Conservation (phyloP, 2,113 vertebrate genomes). For the Pantherophis guttatus region DNA sequence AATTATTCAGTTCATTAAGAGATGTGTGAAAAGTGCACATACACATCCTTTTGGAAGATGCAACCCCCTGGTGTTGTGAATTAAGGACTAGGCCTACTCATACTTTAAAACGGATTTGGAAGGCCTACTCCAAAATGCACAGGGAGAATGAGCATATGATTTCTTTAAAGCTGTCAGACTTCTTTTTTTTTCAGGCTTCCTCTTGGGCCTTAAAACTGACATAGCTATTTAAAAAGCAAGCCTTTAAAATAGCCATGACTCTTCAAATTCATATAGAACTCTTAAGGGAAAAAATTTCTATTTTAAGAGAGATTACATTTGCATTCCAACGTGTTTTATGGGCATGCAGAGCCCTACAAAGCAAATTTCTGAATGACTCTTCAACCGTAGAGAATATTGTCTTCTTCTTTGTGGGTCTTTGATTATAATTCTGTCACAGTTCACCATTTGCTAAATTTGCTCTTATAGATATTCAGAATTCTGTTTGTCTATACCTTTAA, state of each 20-base stretch:
- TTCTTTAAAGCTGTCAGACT: neutral
- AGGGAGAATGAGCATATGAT: neutral
- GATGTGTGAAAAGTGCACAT: neutral
- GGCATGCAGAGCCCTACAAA: neutral
- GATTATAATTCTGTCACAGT: neutral
- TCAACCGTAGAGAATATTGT: neutral
- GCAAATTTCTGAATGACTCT: neutral
- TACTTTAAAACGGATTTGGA: neutral
- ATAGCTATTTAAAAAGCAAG: neutral
- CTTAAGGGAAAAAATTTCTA: neutral
- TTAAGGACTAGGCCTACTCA: neutral
- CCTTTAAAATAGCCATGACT: neutral
- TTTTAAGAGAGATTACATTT: neutral
- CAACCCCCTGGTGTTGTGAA: neutral
- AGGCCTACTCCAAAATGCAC: neutral
- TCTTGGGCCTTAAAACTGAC: neutral
- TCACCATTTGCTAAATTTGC: neutral
- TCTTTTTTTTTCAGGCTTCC: neutral
- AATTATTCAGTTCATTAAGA: neutral
- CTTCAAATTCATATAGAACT: neutral
- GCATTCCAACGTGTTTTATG: neutral
- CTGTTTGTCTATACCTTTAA: neutral
- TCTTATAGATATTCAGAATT: neutral
- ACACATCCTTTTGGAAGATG: neutral
- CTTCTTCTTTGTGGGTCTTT: neutral